These are phyloP conservation scores for Aspidoscelis tigris DNA, from an alignment of 2,113 vertebrate species.

Conservation along the genomic window DNA sequence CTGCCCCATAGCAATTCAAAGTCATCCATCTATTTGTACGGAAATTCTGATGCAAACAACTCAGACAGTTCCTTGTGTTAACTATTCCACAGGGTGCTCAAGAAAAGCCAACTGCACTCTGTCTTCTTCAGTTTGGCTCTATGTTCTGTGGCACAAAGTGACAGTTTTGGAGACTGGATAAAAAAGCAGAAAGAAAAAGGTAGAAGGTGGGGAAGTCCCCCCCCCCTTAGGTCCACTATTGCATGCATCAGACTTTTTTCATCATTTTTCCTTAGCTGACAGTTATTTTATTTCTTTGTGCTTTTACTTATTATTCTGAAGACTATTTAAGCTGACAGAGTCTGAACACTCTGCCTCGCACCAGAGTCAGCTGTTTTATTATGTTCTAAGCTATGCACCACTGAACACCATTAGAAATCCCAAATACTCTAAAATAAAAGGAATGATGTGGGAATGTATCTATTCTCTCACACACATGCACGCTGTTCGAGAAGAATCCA, in stretches of 20 bases:
- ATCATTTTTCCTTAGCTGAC: neutral
- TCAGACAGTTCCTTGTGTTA: too few species aligned
- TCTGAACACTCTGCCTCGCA: neutral
- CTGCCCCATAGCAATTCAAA: neutral
- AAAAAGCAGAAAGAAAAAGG: neutral
- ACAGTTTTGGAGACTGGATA: neutral
- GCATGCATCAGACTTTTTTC: neutral
- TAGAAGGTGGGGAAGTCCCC: neutral
- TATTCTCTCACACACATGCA: neutral
- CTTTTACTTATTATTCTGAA: conserved; percentile 16
- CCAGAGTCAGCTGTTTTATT: conserved; percentile 1
- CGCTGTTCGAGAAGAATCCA: neutral
- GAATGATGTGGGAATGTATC: neutral
- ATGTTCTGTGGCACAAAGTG: neutral
- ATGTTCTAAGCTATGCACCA: neutral
- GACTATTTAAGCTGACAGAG: conserved; percentile 1
- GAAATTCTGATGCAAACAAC: neutral
- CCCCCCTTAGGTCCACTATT: neutral
- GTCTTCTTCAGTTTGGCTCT: neutral
- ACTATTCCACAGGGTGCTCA: neutral
- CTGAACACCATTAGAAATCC: conserved; percentile 9
- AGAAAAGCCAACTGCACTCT: neutral
- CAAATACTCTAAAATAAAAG: neutral
- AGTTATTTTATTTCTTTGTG: conserved; percentile 12
- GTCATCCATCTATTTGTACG: too few species aligned